Evolutionary conservation across 2,888 invertebrate species (phyloP), one percentile per base, ranked within the genome.

Genomic region (Bhutanitis thaidina): DNA sequence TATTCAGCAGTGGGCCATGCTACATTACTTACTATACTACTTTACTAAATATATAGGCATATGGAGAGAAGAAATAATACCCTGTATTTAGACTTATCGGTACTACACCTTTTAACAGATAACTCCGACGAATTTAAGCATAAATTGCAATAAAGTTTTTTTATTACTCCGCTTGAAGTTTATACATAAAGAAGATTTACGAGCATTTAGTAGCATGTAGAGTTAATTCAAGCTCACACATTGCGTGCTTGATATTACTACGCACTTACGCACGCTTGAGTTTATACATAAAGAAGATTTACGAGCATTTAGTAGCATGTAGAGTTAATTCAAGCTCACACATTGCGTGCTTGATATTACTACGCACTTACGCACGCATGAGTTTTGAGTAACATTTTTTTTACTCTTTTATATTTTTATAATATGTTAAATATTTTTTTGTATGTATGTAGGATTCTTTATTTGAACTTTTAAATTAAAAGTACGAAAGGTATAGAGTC

Each of bases 151-250:
- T 51, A 51, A 51, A 45, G 7, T 39, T 36, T 20, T 40, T 50
- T 51, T 45, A 51, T 41, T 40, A 36, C 51, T 30, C 15, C 20
- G 51, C 34, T 40, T 51, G 30, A 51, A 51, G 45, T 51, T 51
- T 34, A 29, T 16, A 39, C 40, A 51, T 51, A 51, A 45, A 51
- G 35, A 41, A 51, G 45, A 51, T 45, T 35, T 40, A 45, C 29
- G 51, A 45, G 20, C 29, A 36, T 40, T 45, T 36, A 30, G 45
- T 51, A 40, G 45, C 51, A 44, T 51, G 51, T 35, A 32, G 14
- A 27, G 48, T 51, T 16, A 30, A 45, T 51, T 45, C 35, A 40
- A 40, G 16, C 14, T 29, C 7, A 12, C 13, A 45, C 27, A 16
- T 51, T 45, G 45, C 45, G 13, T 45, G 45, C 30, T 51, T 36